Evolutionary conservation across 2,113 vertebrate genomes (phyloP), one percentile per base, ranked within the genome.

Genomic region (Nothobranchius furzeri): DNA sequence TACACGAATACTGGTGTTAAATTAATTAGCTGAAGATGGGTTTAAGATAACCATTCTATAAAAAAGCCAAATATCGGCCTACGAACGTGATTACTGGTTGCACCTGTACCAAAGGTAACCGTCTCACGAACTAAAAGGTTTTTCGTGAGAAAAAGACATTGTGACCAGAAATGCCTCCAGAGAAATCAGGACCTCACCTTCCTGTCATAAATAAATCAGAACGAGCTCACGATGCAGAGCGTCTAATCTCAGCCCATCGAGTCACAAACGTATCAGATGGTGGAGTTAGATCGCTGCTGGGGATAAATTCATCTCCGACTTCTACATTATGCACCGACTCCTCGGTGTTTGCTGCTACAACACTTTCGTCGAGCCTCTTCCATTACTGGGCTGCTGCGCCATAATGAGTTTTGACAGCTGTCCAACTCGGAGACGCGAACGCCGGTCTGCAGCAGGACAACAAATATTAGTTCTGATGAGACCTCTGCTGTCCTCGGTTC

Each of bases 371-470:
- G 64, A 73, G 63, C 50, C 56, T 79, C 64, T 13, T 78, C 78
- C 65, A 78, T 81, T 67, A 60, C 48, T 7, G 6, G 12, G 49
- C 17, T 49, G 65, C 67, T 57, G 57, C 42, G 7, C 24, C 1
- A 36, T 60, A 55, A 79, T 76, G 67, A 59, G 57, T 65, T 75
- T 50, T 64, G 79, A 82, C 73, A 86, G 75, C 70, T 76, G 77
- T 70, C 79, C 53, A 37, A 60, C 75, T 72, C 11, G 30, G 47
- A 17, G 20, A 73, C 52, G 56, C 20, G 1, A 30, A 50, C 56
- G 69, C 69, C 63, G 50, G 54, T 62, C 63, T 13, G 3, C 46
- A 6, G 69, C 68, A 51, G 65, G 64, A 71, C 30, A 4, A 62
- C 53, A 78, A 71, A 83, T 59, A 64, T 62, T 71, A 61, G 60